Percentiles rank a stretch among this genome's conserved stretches.
phyloP scores from a whole-genome alignment of 2,113 vertebrate species.

The Malaclemys terrapin region DNA sequence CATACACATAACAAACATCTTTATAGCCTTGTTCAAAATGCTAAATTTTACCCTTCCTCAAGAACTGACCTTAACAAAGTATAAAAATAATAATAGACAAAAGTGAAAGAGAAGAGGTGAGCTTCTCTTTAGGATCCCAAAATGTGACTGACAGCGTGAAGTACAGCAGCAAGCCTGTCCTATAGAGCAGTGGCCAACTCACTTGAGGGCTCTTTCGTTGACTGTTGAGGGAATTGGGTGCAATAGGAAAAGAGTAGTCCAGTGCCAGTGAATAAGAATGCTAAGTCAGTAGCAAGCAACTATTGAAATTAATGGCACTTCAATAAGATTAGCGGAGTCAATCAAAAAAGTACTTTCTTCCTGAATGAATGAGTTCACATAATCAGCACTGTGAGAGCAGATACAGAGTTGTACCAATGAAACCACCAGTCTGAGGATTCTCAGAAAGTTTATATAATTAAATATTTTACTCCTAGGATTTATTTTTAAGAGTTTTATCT shows the following conservation, averaged over 20 bases:
- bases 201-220: not conserved
- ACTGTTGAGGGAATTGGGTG: not conserved
- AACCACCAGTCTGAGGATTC: not conserved
- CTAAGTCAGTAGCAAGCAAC: not conserved
- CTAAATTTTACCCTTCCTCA: no score
- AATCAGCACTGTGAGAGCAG: not conserved
- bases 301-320: not conserved
- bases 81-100: no score
- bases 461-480: not conserved
- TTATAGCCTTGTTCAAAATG: no score
- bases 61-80: no score
- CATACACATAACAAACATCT: no score
- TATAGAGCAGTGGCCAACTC: constrained; percentile 8
- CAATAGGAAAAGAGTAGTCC: not conserved
- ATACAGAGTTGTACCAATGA: not conserved
- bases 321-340: not conserved
- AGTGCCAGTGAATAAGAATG: not conserved
- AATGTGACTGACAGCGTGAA: not conserved
- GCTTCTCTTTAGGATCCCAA: not conserved
- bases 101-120: constrained; percentile 1
- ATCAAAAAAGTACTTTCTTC: not conserved
- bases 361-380: not conserved
- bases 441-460: not conserved
- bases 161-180: not conserved
- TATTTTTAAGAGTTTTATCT: not conserved